A percentile compares a stretch with the other conserved stretches of the same genome.
phyloP scores from a whole-genome alignment of 2,113 vertebrate species.

The Melanostigma gelatinosum region DNA sequence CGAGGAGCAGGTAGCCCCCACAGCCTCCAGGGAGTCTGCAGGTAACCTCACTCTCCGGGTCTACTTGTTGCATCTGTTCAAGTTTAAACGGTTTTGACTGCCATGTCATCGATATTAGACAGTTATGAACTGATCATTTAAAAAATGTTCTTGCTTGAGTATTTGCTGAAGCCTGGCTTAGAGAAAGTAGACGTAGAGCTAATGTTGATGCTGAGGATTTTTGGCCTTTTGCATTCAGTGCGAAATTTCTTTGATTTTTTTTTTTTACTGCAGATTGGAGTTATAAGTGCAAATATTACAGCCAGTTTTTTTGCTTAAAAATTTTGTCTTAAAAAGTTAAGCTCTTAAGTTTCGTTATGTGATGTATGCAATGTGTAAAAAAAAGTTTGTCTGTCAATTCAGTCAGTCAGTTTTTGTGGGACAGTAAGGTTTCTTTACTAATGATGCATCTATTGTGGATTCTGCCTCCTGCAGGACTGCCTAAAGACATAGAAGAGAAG shows the following conservation, averaged over 20 bases:
- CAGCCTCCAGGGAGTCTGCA: slow-evolving; percentile 46
- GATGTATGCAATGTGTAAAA: background rate
- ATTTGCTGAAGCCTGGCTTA: background rate
- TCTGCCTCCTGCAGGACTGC: slow-evolving; percentile 27
- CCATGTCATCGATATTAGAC: background rate
- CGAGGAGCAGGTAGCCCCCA: slow-evolving; percentile 18
- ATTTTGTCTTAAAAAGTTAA: background rate
- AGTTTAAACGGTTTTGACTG: background rate
- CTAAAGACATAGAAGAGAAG: slow-evolving; percentile 6
- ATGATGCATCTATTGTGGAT: background rate
- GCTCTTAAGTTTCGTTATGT: background rate
- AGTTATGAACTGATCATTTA: background rate
- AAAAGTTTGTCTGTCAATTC: background rate
- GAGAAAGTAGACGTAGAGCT: too few relatives aligned
- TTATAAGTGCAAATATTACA: background rate
- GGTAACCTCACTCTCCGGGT: slow-evolving; percentile 55
- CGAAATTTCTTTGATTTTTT: background rate
- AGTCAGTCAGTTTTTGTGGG: background rate
- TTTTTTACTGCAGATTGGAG: too few relatives aligned
- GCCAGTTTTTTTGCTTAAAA: background rate
- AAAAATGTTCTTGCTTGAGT: background rate
- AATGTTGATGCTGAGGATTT: background rate
- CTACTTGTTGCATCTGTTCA: background rate
- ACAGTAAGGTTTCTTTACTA: background rate
- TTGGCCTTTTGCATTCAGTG: background rate